These are phyloP conservation scores for Rhagoletis zephyria DNA, from an alignment of 1,140 invertebrate species.

Conservation along the genomic window DNA sequence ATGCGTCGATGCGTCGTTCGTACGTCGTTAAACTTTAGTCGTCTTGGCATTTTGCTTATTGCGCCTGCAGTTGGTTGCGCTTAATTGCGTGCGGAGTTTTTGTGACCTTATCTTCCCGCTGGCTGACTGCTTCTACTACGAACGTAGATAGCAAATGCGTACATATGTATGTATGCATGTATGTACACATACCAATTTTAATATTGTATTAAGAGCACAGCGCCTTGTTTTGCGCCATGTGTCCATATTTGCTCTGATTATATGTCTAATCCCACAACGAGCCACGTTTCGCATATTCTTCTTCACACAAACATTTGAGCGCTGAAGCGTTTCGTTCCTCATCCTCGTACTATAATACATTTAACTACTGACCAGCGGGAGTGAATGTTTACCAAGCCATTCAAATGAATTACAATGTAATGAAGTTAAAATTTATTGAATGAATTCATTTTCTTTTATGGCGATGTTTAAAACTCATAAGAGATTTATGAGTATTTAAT, in stretches of 20 bases:
- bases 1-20: constrained; percentile 61
- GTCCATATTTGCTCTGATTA: constrained; percentile 43
- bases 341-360: constrained; percentile 36
- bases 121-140: not conserved
- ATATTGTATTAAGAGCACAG: not conserved
- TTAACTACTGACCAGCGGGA: constrained; percentile 31
- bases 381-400: constrained; percentile 47
- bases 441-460: constrained; percentile 7
- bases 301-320: too few species aligned
- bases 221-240: constrained; percentile 13
- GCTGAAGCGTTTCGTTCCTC: not conserved
- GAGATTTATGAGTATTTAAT: constrained; percentile 58
- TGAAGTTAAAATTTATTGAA: constrained; percentile 16
- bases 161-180: not conserved
- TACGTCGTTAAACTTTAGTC: not conserved
- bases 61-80: not conserved
- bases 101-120: too few species aligned
- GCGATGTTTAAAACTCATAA: constrained; percentile 52
- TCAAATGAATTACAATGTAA: constrained; percentile 45
- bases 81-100: too few species aligned
- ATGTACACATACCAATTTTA: not conserved
- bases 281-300: constrained; percentile 11
- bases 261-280: constrained; percentile 24
- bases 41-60: constrained; percentile 7
- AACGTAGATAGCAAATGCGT: not conserved